Base-by-base conservation (phyloP, 2,888 invertebrate genomes). In the Bellardia pandia region DNA sequence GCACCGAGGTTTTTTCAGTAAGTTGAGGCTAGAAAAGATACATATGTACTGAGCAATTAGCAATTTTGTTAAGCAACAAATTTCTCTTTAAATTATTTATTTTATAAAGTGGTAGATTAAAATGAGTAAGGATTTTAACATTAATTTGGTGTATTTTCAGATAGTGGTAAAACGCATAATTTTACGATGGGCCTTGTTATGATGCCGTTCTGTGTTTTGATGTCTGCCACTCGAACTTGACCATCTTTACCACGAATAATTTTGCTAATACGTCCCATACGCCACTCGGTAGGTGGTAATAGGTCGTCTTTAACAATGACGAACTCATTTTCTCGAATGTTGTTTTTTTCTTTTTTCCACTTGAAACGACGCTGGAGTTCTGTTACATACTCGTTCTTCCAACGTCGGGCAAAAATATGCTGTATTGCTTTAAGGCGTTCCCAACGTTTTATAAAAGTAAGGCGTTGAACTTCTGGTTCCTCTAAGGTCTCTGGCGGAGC, bases 161-260 rank as follows among this genome's bases (percentile, higher is more conserved):
- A 1, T 42, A 8, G 11, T 7, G 80, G 72, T 1, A 72, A 53
- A 30, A 74, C 9, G 42, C 48, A 53, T n/a, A 81, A 23, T 53
- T 74, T 74, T 66, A 56, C 13, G 7, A 42, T 42, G 2, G 42
- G 8, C 7, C 80, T 74, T 9, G 66, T 68, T 30, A 81, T 62
- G 7, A 80, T 42, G n/a, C 80, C 80, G 2, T 64, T 64, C 53
- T 72, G 62, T 4, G 74, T 74, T 45, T 23, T 37, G 14, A 75
- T 45, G 2, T 74, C 75, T 2, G 68, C 81, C 16, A 81, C 68
- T 4, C 75, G 58, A 13, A 75, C 75, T 14, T 45, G n/a, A 51
- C 37, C 33, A 37, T 75, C 75, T 42, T 42, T 42, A 2, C 58
- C 75, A 2, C n/a, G 23, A 53, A 51, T 53, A 2, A 74, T 56